These are phyloP conservation scores for Drosophila mojavensis DNA, from an alignment of 1,140 invertebrate species.

Conservation along the genomic window DNA sequence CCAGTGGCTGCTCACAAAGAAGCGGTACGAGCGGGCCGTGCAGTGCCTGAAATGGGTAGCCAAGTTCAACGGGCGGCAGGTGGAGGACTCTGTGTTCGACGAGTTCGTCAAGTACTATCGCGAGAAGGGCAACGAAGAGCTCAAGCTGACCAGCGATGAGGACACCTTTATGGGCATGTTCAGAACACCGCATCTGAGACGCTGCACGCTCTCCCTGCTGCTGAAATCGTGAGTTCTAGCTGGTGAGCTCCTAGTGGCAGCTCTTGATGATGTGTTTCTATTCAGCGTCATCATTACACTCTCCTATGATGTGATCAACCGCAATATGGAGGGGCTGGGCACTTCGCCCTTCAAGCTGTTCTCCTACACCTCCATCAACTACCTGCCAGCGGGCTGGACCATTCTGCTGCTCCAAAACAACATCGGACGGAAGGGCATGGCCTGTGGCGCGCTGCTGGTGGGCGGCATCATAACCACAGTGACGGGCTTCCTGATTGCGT, in stretches of 20 bases:
- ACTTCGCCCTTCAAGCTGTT: conserved; percentile 86
- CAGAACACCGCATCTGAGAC: conserved; percentile 84
- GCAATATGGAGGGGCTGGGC: conserved; percentile 86
- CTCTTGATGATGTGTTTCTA: not conserved
- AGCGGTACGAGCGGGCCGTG: conserved; percentile 85
- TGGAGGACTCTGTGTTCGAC: conserved; percentile 80
- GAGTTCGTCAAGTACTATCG: conserved; percentile 74
- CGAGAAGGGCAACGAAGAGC: conserved; percentile 35
- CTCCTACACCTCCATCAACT: conserved; percentile 85
- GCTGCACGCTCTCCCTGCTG: conserved; percentile 85
- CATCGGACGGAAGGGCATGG: conserved; percentile 86
- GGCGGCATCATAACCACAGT: conserved; percentile 85
- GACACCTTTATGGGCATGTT: conserved; percentile 84
- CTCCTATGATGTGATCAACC: conserved; percentile 87
- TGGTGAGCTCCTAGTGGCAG: not conserved
- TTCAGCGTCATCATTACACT: conserved; percentile 86
- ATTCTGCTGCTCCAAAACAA: conserved; percentile 85
- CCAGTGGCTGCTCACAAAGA: conserved; percentile 86
- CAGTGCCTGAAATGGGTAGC: conserved; percentile 85
- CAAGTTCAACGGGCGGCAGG: conserved; percentile 84
- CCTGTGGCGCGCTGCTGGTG: conserved; percentile 85
- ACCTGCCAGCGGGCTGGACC: conserved; percentile 86
- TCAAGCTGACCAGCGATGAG: conserved; percentile 34
- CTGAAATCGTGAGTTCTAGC: conserved; percentile 85
- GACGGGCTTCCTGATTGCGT: conserved; percentile 62